These are phyloP conservation scores for Drosophila athabasca DNA, from an alignment of 1,140 invertebrate genomes.

Conservation along the genomic window DNA sequence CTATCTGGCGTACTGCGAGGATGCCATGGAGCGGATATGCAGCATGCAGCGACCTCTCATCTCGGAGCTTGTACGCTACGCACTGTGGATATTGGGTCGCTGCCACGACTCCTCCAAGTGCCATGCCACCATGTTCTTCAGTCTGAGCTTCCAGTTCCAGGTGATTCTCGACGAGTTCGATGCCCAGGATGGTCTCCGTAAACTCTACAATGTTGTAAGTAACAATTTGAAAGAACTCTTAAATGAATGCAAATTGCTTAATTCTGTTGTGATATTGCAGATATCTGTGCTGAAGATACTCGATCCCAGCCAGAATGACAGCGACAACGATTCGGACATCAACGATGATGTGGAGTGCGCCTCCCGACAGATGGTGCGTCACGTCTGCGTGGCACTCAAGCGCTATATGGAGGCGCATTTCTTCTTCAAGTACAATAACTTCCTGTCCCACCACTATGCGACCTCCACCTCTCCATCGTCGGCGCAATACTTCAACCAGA, in stretches of 20 bases:
- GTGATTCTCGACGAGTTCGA: slow-evolving; percentile 97
- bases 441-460: slow-evolving; percentile 85
- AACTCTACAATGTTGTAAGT: slow-evolving; percentile 95
- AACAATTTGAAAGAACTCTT: not conserved
- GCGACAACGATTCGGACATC: slow-evolving; percentile 86
- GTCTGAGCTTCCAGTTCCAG: slow-evolving; percentile 95
- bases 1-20: slow-evolving; percentile 98
- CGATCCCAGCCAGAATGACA: slow-evolving; percentile 88
- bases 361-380: slow-evolving; percentile 96
- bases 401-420: slow-evolving; percentile 97
- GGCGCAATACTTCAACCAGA: slow-evolving; percentile 56
- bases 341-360: slow-evolving; percentile 96
- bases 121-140: slow-evolving; percentile 99
- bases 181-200: slow-evolving; percentile 94
- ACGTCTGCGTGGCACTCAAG: slow-evolving; percentile 95
- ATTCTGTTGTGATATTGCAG: slow-evolving; percentile 73
- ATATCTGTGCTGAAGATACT: slow-evolving; percentile 89
- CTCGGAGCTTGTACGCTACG: slow-evolving; percentile 92
- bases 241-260: too few species aligned
- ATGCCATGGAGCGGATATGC: slow-evolving; percentile 98
- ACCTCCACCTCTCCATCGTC: slow-evolving; percentile 43
- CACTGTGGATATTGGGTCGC: slow-evolving; percentile 96
- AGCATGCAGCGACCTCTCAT: slow-evolving; percentile 91
- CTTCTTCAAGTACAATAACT: slow-evolving; percentile 91
- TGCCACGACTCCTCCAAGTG: slow-evolving; percentile 98